Conservation (phyloP, 2,888 invertebrate genomes). For the Lasioglossum vierecki region DNA sequence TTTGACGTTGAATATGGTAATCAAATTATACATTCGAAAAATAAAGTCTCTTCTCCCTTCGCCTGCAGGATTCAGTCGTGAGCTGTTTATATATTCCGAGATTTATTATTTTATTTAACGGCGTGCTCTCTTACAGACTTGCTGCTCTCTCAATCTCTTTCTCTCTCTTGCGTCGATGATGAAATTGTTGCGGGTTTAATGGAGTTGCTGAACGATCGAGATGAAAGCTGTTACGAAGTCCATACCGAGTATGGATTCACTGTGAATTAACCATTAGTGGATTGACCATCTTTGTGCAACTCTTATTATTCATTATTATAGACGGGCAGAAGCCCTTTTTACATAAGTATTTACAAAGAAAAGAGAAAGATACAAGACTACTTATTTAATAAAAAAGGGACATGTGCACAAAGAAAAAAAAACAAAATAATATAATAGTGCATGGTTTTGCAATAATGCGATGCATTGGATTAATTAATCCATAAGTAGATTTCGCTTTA, state of each 20-base stretch:
- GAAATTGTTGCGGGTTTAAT: neutral
- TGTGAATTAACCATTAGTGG: neutral
- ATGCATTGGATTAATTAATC: too few relatives aligned
- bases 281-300: neutral
- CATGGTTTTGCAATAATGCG: too few relatives aligned
- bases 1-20: slow-evolving; percentile 6
- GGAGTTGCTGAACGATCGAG: neutral
- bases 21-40: neutral
- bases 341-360: too few relatives aligned
- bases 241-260: neutral
- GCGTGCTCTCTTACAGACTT: neutral
- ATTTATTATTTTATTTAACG: slow-evolving; percentile 1
- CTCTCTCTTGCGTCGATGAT: neutral
- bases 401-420: too few relatives aligned
- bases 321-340: too few relatives aligned
- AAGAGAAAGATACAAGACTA: too few relatives aligned
- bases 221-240: neutral
- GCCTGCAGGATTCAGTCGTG: neutral
- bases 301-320: too few relatives aligned
- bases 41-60: neutral
- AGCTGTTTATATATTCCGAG: neutral
- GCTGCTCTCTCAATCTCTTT: neutral
- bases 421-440: too few relatives aligned
- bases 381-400: too few relatives aligned
- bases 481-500: too few relatives aligned